A percentile compares a stretch with the other conserved stretches of the same genome.
These are phyloP conservation scores for Valencia hispanica DNA, from an alignment of 2,797 vertebrate species.

Conservation along the genomic window DNA sequence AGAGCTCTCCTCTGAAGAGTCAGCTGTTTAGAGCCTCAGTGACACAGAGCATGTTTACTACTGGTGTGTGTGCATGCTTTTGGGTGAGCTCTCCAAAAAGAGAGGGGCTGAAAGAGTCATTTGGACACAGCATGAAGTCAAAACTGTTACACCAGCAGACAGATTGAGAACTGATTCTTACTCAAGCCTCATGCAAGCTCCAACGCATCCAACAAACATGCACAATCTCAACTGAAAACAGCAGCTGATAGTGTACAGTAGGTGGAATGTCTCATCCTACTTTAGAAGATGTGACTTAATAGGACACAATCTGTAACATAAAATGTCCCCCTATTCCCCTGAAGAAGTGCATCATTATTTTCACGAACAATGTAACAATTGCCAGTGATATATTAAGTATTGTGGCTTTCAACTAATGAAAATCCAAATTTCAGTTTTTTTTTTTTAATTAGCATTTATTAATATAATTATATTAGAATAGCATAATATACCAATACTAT, in stretches of 20 bases:
- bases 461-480: neutral
- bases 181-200: constrained; percentile 13
- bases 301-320: constrained; percentile 37
- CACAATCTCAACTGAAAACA: constrained; percentile 8
- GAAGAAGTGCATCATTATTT: constrained; percentile 20
- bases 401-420: neutral
- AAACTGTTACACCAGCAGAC: constrained; percentile 55
- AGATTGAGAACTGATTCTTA: constrained; percentile 34
- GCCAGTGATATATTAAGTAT: neutral
- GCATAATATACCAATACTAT: too few relatives aligned
- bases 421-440: neutral
- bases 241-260: constrained; percentile 20
- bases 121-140: constrained; percentile 64
- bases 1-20: constrained; percentile 60
- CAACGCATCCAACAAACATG: constrained; percentile 4
- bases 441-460: neutral
- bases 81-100: constrained; percentile 17
- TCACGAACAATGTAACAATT: neutral
- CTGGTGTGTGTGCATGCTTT: constrained; percentile 21
- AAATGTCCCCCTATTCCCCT: constrained; percentile 12
- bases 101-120: constrained; percentile 48
- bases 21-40: constrained; percentile 47
- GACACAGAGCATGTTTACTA: constrained; percentile 38
- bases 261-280: constrained; percentile 20
- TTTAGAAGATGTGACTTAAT: constrained; percentile 30